Percentiles rank a stretch among this genome's conserved stretches.
Conservation (phyloP, 2,797 vertebrate genomes). For the Peromyscus melanophrys region DNA sequence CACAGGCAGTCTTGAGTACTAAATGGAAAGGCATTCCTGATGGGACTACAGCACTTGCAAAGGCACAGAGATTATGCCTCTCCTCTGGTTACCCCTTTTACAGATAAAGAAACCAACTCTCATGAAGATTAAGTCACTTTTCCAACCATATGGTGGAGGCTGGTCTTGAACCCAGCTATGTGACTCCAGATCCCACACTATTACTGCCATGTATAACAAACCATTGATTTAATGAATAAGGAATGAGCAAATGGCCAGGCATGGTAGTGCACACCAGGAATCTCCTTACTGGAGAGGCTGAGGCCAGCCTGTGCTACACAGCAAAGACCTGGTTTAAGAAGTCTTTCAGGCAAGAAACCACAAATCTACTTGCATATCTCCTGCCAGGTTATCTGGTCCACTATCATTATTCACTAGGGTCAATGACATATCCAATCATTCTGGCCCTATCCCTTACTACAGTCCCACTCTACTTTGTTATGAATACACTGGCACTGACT, state of each 20-base stretch:
- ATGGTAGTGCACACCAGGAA: neutral
- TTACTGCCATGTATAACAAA: slow-evolving; percentile 44
- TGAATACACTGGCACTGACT: neutral
- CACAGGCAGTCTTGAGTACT: neutral
- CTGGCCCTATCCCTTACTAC: slow-evolving; percentile 15
- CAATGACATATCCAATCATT: neutral
- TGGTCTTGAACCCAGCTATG: slow-evolving; percentile 30
- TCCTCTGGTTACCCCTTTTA: neutral
- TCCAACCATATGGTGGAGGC: neutral
- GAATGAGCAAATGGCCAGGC: neutral
- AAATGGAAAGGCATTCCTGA: neutral
- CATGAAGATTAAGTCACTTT: slow-evolving; percentile 41
- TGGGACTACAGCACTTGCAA: neutral
- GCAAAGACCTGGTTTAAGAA: neutral
- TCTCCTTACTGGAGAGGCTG: neutral
- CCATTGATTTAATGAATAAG: slow-evolving; percentile 40
- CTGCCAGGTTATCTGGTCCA: slow-evolving; percentile 12
- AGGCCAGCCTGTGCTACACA: neutral
- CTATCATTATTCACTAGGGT: neutral
- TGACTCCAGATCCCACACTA: slow-evolving; percentile 60
- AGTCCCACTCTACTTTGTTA: slow-evolving; percentile 26
- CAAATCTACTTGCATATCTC: slow-evolving; percentile 43
- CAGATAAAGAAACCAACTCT: slow-evolving; percentile 43
- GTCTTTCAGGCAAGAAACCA: slow-evolving; percentile 27
- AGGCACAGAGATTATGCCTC: neutral